phyloP scores from a whole-genome alignment of 1,140 invertebrate species.

The Platyscapa corneri region DNA sequence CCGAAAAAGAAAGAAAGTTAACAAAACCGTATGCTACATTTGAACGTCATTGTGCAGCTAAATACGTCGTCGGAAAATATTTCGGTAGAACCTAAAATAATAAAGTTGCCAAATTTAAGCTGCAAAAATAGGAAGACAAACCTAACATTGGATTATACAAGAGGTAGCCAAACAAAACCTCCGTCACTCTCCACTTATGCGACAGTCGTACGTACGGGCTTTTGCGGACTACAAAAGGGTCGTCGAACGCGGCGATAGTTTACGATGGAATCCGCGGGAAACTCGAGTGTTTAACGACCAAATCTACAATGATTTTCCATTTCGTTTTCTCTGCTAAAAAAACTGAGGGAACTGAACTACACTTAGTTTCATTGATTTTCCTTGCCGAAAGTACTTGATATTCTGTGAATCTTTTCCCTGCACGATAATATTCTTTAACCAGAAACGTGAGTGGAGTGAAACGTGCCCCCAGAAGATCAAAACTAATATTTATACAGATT shows the following conservation, averaged over 20 bases:
- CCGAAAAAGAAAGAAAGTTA: neutral
- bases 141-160: neutral
- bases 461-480: neutral
- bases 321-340: neutral
- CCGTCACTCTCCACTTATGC: neutral
- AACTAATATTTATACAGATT: neutral
- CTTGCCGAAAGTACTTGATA: neutral
- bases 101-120: neutral
- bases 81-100: slow-evolving; percentile 37
- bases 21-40: neutral
- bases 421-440: neutral
- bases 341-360: neutral
- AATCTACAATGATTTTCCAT: neutral
- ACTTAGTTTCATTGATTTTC: neutral
- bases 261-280: neutral
- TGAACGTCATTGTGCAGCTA: neutral
- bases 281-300: neutral
- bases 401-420: neutral
- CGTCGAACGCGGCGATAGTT: neutral
- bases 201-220: too few species aligned
- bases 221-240: neutral
- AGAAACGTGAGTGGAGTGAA: neutral
- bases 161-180: slow-evolving; percentile 35
- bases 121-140: neutral
- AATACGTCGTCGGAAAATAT: slow-evolving; percentile 26